Conservation (phyloP, 1,140 invertebrate genomes). For the Drosophila yakuba region DNA sequence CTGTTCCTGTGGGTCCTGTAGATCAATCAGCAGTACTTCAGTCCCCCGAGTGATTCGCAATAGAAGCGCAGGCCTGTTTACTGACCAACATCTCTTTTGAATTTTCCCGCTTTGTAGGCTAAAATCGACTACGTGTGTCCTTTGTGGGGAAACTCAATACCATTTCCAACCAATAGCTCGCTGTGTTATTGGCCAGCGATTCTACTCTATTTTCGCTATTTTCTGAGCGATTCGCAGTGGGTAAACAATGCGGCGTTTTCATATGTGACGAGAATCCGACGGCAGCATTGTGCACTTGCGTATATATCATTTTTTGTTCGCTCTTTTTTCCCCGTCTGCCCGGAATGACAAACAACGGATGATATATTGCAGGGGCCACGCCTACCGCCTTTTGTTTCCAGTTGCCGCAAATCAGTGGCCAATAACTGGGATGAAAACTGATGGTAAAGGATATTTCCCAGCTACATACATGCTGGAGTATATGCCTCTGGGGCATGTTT, state of each 20-base stretch:
- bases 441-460: not conserved
- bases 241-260: conserved; percentile 56
- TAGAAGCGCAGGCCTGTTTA: conserved; percentile 27
- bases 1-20: not conserved
- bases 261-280: conserved; percentile 62
- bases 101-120: conserved; percentile 39
- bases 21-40: conserved; percentile 24
- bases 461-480: conserved; percentile 4
- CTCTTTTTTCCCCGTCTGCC: conserved; percentile 2
- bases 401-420: conserved; percentile 76
- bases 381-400: conserved; percentile 66
- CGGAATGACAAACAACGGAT: conserved; percentile 62
- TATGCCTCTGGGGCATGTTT: conserved; percentile 35
- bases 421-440: conserved; percentile 51
- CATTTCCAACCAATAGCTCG: conserved; percentile 15
- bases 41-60: not conserved
- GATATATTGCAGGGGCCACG: conserved; percentile 68
- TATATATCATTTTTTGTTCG: not conserved
- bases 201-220: conserved; percentile 26
- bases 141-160: conserved; percentile 44
- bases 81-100: conserved; percentile 63
- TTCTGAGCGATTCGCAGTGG: conserved; percentile 17
- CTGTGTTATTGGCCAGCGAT: conserved; percentile 50
- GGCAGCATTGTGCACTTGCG: conserved; percentile 50
- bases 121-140: conserved; percentile 67